Conservation (phyloP, 2,888 invertebrate genomes). For the Azorinus chamasolen region DNA sequence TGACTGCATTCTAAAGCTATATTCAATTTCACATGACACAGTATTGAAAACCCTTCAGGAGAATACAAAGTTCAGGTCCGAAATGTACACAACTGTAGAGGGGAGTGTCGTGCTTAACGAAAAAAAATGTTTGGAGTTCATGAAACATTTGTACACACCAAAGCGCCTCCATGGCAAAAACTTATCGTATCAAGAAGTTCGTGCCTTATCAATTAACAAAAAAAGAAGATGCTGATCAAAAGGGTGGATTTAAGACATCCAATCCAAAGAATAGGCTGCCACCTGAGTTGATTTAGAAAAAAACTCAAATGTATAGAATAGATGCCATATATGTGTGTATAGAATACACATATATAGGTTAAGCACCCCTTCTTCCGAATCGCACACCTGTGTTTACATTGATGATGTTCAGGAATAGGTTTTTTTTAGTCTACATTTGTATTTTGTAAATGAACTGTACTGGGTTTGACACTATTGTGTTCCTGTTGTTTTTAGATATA, state of each 20-base stretch:
- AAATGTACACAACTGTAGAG: neutral
- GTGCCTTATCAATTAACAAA: neutral
- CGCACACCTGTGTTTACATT: too few relatives aligned
- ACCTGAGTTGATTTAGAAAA: too few relatives aligned
- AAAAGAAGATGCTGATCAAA: neutral
- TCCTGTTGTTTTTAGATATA: too few relatives aligned
- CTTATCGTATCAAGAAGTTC: neutral
- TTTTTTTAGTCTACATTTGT: too few relatives aligned
- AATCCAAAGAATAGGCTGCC: constrained; percentile 22
- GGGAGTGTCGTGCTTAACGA: neutral
- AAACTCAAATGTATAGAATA: too few relatives aligned
- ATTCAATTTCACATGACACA: neutral
- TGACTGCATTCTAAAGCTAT: constrained; percentile 18
- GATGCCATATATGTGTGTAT: too few relatives aligned
- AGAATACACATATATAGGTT: too few relatives aligned
- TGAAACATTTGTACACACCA: neutral
- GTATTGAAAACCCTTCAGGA: neutral
- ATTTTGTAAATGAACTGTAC: too few relatives aligned
- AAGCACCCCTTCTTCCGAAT: too few relatives aligned
- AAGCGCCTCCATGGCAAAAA: neutral
- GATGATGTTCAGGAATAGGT: too few relatives aligned
- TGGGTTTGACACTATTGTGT: too few relatives aligned
- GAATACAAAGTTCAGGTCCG: too few relatives aligned
- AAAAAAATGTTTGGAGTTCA: neutral
- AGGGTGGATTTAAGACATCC: constrained; percentile 3